These are phyloP conservation scores for Drosophila nr. perissopoda DNA, from an alignment of 2,888 invertebrate genomes.

Conservation along the genomic window DNA sequence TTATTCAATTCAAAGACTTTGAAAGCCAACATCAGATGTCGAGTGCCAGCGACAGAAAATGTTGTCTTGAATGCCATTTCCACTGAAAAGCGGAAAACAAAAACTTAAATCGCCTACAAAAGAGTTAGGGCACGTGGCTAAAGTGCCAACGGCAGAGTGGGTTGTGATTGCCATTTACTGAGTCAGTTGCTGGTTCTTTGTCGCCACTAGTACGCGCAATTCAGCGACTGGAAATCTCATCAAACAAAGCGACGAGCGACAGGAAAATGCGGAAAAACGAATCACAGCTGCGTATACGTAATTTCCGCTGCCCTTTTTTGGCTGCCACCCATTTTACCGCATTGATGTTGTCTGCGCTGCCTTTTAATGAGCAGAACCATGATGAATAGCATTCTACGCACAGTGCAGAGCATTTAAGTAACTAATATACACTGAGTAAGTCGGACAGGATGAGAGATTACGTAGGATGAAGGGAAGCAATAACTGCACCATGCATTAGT, in stretches of 20 bases:
- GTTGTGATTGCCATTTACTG: constrained; percentile 13
- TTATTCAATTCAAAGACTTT: not conserved
- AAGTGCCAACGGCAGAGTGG: constrained; percentile 5
- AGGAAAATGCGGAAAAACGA: constrained; percentile 14
- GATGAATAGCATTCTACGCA: not conserved
- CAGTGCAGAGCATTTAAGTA: not conserved
- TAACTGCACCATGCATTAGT: not conserved
- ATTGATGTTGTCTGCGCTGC: not conserved
- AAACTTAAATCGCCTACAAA: constrained; percentile 2
- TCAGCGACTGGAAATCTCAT: constrained; percentile 55
- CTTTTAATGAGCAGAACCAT: not conserved
- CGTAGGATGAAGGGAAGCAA: not conserved
- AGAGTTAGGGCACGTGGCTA: constrained; percentile 12
- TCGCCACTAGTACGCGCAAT: constrained; percentile 65
- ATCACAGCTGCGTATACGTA: constrained; percentile 26
- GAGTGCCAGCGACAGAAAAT: constrained; percentile 5
- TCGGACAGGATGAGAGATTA: not conserved
- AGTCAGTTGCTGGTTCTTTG: constrained; percentile 25
- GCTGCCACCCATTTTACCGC: not conserved
- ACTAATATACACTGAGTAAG: not conserved
- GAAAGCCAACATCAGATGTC: not conserved
- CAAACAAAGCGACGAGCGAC: constrained; percentile 27
- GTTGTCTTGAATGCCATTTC: constrained; percentile 24
- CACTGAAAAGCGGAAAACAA: constrained; percentile 5
- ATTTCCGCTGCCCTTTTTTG: constrained; percentile 14